Evolutionary conservation across 2,888 invertebrate genomes (phyloP).

Genomic region (Drepanosiphum platanoidis): DNA sequence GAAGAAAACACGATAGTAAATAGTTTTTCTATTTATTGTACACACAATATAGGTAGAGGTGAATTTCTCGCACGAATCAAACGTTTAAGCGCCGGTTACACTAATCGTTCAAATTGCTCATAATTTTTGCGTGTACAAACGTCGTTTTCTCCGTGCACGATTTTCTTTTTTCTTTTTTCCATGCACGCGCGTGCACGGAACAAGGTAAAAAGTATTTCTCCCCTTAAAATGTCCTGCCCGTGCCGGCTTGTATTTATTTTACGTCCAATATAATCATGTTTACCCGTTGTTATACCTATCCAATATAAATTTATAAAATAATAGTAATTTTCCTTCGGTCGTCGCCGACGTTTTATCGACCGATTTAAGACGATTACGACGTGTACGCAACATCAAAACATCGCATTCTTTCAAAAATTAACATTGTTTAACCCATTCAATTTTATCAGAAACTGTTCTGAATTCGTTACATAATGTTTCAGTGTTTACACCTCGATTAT

Average conservation of each 20-base stretch:
- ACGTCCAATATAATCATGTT: background rate
- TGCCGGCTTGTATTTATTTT: background rate
- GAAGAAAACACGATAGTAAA: too few species aligned
- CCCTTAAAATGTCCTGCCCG: too few species aligned
- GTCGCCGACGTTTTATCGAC: background rate
- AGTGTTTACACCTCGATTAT: too few species aligned
- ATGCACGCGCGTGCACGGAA: background rate
- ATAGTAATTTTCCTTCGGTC: background rate
- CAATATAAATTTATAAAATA: background rate
- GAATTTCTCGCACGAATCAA: conserved; percentile 11
- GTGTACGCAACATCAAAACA: background rate
- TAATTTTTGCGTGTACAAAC: conserved; percentile 6
- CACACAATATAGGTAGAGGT: too few species aligned
- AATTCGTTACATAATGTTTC: too few species aligned
- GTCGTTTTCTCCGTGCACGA: background rate
- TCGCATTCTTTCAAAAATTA: too few species aligned
- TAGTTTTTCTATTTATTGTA: too few species aligned
- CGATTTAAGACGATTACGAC: background rate
- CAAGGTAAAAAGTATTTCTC: background rate
- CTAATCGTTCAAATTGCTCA: conserved; percentile 7
- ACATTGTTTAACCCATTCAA: too few species aligned
- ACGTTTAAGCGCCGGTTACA: conserved; percentile 6
- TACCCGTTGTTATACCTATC: too few species aligned
- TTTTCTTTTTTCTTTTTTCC: background rate
- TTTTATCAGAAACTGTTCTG: too few species aligned